These are phyloP conservation scores for Lates calcarifer DNA, from an alignment of 2,113 vertebrate species.

Conservation along the genomic window DNA sequence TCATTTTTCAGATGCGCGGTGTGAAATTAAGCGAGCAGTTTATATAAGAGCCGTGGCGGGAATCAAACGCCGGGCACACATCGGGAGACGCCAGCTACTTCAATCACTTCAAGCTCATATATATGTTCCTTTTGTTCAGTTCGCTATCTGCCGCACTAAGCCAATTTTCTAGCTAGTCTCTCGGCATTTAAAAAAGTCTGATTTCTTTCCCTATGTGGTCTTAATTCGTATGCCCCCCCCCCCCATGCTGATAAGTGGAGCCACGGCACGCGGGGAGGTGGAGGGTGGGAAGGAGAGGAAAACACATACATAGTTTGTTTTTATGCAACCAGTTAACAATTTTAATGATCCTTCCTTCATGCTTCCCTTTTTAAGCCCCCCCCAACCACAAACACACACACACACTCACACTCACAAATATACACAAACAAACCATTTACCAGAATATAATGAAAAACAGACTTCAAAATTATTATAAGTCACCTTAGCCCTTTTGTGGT, in stretches of 20 bases:
- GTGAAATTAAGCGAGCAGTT: slow-evolving; percentile 93
- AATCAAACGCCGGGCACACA: slow-evolving; percentile 88
- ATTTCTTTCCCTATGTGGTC: slow-evolving; percentile 89
- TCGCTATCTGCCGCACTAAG: slow-evolving; percentile 91
- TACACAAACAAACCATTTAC: slow-evolving; percentile 51
- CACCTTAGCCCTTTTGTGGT: slow-evolving; percentile 25
- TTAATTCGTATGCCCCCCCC: slow-evolving; percentile 86
- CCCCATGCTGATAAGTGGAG: slow-evolving; percentile 82
- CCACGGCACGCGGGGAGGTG: slow-evolving; percentile 64
- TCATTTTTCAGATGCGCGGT: slow-evolving; percentile 87
- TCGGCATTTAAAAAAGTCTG: slow-evolving; percentile 89
- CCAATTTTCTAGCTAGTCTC: slow-evolving; percentile 97
- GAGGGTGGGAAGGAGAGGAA: slow-evolving; percentile 57
- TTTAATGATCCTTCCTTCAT: slow-evolving; percentile 82
- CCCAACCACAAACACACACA: slow-evolving; percentile 13
- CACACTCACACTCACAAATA: slow-evolving; percentile 2
- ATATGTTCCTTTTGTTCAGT: slow-evolving; percentile 91
- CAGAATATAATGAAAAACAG: slow-evolving; percentile 63
- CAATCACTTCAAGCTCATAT: slow-evolving; percentile 92
- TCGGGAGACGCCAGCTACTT: slow-evolving; percentile 88
- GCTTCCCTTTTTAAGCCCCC: slow-evolving; percentile 32
- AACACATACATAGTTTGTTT: slow-evolving; percentile 72
- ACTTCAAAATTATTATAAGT: slow-evolving; percentile 9
- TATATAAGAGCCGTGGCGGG: slow-evolving; percentile 89
- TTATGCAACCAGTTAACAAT: slow-evolving; percentile 83